Evolutionary conservation across 1,140 invertebrate genomes (phyloP).

Genomic region (Drosophila dunni): DNA sequence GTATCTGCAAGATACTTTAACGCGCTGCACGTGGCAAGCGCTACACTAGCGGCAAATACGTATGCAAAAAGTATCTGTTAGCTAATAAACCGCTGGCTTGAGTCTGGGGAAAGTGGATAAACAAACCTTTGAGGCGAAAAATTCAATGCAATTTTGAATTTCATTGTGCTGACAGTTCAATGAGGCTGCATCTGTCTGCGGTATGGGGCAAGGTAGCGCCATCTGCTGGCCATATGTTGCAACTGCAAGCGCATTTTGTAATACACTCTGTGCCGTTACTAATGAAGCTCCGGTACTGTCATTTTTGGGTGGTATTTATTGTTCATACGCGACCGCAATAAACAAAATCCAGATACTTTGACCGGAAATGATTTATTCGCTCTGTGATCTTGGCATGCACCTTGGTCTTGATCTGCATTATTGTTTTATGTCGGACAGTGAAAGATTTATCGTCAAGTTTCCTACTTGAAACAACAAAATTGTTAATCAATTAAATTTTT

Average conservation of each 20-base stretch:
- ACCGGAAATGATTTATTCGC: constrained; percentile 27
- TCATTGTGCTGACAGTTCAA: constrained; percentile 59
- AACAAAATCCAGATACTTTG: constrained; percentile 39
- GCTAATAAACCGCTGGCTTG: constrained; percentile 37
- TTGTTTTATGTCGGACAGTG: neutral
- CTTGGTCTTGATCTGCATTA: constrained; percentile 20
- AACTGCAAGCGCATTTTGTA: neutral
- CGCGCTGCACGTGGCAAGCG: constrained; percentile 11
- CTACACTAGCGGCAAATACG: neutral
- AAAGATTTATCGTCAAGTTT: neutral
- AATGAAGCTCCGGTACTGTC: constrained; percentile 25
- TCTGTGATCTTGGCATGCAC: constrained; percentile 5
- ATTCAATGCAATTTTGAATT: constrained; percentile 42
- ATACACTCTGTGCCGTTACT: constrained; percentile 5
- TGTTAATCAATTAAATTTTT: too few species aligned
- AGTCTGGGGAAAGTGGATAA: constrained; percentile 1
- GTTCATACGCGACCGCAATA: constrained; percentile 54
- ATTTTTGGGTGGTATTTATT: constrained; percentile 63
- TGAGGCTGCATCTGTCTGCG: constrained; percentile 25
- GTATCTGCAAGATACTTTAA: constrained; percentile 47
- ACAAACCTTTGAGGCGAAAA: constrained; percentile 35
- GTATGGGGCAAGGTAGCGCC: constrained; percentile 57
- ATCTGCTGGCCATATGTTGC: constrained; percentile 67
- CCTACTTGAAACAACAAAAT: too few species aligned
- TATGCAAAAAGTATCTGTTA: constrained; percentile 10